Evolutionary conservation across 2,113 vertebrate genomes (phyloP), one percentile per base, ranked within the genome.

Genomic region (Acrocephalus kingi): DNA sequence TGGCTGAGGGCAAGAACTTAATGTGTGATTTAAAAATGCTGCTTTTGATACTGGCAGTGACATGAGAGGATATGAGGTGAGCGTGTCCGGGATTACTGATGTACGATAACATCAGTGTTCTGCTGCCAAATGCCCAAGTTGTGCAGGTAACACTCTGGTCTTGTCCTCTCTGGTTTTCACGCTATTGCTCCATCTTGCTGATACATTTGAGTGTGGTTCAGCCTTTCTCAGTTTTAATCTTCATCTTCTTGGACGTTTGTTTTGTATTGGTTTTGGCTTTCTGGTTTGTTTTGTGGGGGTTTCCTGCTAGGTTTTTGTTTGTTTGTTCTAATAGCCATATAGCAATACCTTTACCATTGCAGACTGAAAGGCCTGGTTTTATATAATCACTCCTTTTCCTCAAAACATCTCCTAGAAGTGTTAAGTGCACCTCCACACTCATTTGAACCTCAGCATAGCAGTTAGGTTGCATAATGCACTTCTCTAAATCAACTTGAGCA

Each of bases 401-500:
- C 55, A 69, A 39, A 90, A 67, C 7, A 14, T 90, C 45, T 89
- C 46, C 64, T 67, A 3, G 33, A 77, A 88, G 33, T 64, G 61
- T 17, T 55, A 63, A 43, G 59, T 61, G 61, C 6, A 5, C 33
- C 52, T 45, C 76, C 82, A 78, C 39, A 55, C 84, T 81, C 48
- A n/a, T 61, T 74, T 68, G 68, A 83, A 87, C 63, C 28, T 59
- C 45, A 37, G 28, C 30, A 12, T 5, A 79, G 78, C 72, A 74
- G 59, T 52, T 52, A 61, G 39, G 58, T 95, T 97, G 79, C 43
- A 37, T 85, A 96, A 89, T 54, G 69, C 51, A 66, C 58, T 94
- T 84, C 77, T 67, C 79, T 91, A 76, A 92, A 72, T 80, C 87
- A 94, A 0, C 89, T 94, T 83, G 69, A 95, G 83, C 94, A 96